Base-by-base conservation (phyloP, 2,113 vertebrate genomes). In the Ahaetulla prasina region DNA sequence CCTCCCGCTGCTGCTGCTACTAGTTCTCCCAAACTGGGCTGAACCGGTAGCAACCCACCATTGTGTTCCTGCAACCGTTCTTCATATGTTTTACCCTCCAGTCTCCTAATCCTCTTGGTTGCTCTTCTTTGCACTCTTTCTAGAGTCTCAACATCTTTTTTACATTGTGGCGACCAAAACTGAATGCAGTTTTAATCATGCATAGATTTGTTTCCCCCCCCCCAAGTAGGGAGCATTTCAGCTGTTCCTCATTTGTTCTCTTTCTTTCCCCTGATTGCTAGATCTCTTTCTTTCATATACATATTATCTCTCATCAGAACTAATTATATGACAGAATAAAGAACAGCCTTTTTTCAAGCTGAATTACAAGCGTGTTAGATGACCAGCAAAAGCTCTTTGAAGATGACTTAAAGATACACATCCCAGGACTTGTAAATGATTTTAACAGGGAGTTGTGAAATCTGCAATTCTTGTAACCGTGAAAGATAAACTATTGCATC, bases 161-260 rank as follows among this genome's bases (percentile, higher is more conserved):
- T 47, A 47, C 45, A 47, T 47, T 6, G 5, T 47, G 45, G 45
- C 0, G 45, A 47, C 45, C 45, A 47, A 47, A 47, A 47, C 45
- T 47, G 45, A 47, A 47, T 47, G 45, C 45, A 47, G 45, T 47
- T 47, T 47, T 94, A 96, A 93, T 91, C 45, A 93, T 96, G 94
- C 57, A 94, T 87, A 54, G 45, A 14, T 2, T 96, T 6, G 39
- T 93, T 96, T 94, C 68, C 63, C n/a, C n/a, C n/a, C n/a, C 27
- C 27, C 23, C 52, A 16, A 94, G 89, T 85, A 94, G 93, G 93
- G 87, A 91, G 89, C 55, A 93, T 92, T 97, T 95, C 90, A 96
- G 68, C 1, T 10, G 57, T 89, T 95, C 95, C 80, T 80, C 52
- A 87, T 95, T 95, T 95, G 63, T 91, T 96, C 10, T 85, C 52